phyloP scores from a whole-genome alignment of 2,113 vertebrate species.

The Dascyllus trimaculatus region DNA sequence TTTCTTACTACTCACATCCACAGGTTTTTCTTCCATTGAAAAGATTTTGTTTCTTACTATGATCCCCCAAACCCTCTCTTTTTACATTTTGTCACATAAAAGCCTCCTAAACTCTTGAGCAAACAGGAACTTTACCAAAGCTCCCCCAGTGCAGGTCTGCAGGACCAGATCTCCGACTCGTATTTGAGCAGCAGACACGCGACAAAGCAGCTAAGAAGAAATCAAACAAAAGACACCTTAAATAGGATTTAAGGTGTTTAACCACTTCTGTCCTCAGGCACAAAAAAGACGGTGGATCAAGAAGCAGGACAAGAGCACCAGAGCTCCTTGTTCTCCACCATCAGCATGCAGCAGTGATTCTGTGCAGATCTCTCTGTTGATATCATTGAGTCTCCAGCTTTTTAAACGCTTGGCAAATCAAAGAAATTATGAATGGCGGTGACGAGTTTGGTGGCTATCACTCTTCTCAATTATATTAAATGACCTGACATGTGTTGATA shows the following conservation, averaged over 20 bases:
- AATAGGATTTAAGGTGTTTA: slow-evolving; percentile 76
- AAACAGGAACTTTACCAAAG: slow-evolving; percentile 79
- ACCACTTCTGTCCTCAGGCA: slow-evolving; percentile 43
- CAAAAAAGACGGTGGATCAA: slow-evolving; percentile 24
- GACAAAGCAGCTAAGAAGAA: slow-evolving; percentile 82
- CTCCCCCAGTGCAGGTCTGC: slow-evolving; percentile 58
- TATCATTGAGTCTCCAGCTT: slow-evolving; percentile 38
- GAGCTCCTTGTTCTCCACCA: background rate
- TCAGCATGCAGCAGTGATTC: slow-evolving; percentile 15
- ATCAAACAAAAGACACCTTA: slow-evolving; percentile 78
- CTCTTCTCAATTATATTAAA: slow-evolving; percentile 69
- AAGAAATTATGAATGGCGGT: slow-evolving; percentile 56
- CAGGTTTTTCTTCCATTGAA: slow-evolving; percentile 13
- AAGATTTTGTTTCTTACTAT: slow-evolving; percentile 41
- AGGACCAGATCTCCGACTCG: slow-evolving; percentile 60
- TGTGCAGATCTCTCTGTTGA: slow-evolving; percentile 5
- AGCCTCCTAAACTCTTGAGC: slow-evolving; percentile 82
- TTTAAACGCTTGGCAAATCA: slow-evolving; percentile 49
- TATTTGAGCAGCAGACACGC: slow-evolving; percentile 73
- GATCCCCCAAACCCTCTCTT: slow-evolving; percentile 43
- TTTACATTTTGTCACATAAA: slow-evolving; percentile 73
- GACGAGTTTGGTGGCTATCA: slow-evolving; percentile 52
- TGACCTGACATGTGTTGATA: slow-evolving; percentile 71
- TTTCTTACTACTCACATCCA: background rate
- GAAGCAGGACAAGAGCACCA: slow-evolving; percentile 40